Base-by-base conservation (phyloP, 2,113 vertebrate species). In the Ascaphus truei region DNA sequence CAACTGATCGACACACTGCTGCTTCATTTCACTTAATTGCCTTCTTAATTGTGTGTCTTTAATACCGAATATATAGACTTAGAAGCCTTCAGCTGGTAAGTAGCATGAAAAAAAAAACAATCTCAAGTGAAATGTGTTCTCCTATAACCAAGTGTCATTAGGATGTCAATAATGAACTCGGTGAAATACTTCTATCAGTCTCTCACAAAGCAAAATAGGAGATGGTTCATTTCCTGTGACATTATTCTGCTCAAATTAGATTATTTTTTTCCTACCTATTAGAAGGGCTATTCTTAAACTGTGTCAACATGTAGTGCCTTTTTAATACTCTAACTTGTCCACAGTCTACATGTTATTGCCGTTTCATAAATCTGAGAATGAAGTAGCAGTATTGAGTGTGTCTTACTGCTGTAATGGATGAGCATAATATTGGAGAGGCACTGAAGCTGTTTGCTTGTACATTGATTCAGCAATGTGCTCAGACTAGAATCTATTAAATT, bases 21-120 rank as follows among this genome's bases (percentile, higher is more conserved):
- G 29, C 72, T 72, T 80, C 48, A 68, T 51, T 71, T 26, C 3
- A 50, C 53, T 4, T 72, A 81, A 82, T 78, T 79, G 57, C 57
- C 73, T 78, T 78, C 80, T 83, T 78, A 83, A 78, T 65, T 77
- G 55, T 20, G 45, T 76, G 60, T 77, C 56, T 56, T 76, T 47
- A 76, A 80, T 75, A 68, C 48, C 10, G 10, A 8, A 34, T 75
- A 59, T 74, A 30, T 55, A 74, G 74, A 56, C 65, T 76, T 60
- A 76, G 39, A 3, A 33, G 22, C 12, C 51, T 78, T 18, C 62
- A 71, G 30, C 56, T 65, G 31, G 6, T 68, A 67, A 33, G 43
- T 68, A 53, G 7, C 55, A 16, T 71, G 45, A 47, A 11, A 27
- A 22, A 39, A 9, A 52, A 25, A 63, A 73, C 56, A 56, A 50